Conservation (phyloP, 2,797 vertebrate genomes). For the Cyclura pinguis region DNA sequence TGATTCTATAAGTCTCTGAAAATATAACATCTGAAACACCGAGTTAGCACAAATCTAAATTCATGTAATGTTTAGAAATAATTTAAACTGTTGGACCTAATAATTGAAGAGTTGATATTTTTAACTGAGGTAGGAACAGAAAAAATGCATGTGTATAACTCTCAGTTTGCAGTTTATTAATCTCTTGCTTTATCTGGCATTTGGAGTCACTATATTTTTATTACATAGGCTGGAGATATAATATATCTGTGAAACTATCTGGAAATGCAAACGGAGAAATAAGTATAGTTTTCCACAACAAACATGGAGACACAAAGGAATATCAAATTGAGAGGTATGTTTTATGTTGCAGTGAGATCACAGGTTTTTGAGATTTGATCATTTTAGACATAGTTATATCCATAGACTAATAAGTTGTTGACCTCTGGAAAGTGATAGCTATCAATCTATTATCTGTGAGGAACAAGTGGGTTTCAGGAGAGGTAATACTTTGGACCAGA, state of each 20-base stretch:
- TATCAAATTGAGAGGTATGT: constrained; percentile 67
- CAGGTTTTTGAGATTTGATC: constrained; percentile 1
- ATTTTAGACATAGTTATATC: not conserved
- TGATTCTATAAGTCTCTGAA: too few relatives aligned
- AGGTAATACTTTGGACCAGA: too few relatives aligned
- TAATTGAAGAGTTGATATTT: not conserved
- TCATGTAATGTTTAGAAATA: not conserved
- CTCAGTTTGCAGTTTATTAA: not conserved
- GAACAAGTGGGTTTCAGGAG: too few relatives aligned
- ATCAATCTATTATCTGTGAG: too few relatives aligned
- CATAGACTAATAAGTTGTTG: not conserved
- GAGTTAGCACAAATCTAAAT: not conserved
- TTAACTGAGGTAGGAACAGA: not conserved
- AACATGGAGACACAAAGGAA: constrained; percentile 53
- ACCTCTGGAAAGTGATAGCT: not conserved
- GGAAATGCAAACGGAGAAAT: constrained; percentile 62
- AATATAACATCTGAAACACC: not conserved
- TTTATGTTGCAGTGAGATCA: not conserved
- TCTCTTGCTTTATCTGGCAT: constrained; percentile 1
- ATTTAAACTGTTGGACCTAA: not conserved
- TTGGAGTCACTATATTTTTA: constrained; percentile 32
- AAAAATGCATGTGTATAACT: not conserved
- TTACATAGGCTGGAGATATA: constrained; percentile 73
- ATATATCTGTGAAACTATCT: constrained; percentile 66
- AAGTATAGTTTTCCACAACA: constrained; percentile 62